Base-by-base conservation (phyloP, 1,140 invertebrate species). In the Cherax quadricarinatus region DNA sequence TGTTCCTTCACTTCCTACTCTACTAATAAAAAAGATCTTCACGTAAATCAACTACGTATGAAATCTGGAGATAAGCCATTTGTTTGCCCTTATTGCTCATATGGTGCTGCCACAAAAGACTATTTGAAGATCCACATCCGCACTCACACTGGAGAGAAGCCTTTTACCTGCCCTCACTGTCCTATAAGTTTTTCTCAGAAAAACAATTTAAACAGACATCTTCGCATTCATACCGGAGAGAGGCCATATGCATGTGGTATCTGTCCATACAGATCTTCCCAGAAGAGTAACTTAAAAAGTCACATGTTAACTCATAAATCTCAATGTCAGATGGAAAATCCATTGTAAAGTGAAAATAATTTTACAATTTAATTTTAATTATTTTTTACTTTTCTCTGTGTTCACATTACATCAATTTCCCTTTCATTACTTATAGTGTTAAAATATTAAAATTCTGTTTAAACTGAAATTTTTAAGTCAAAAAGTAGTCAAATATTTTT, bases 131-230 rank as follows among this genome's bases (percentile, higher is more conserved):
- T 60, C 14, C 88, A 89, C 51, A n/a, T 82, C 24, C 57, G 88
- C 14, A 73, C 57, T n/a, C 88, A 89, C 21, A 89, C 88, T 30
- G 88, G 88, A 30, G 88, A 89, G 70, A 89, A 89, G 49, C 88
- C 88, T 1, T 89, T 62, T 30, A 30, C 66, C n/a, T 89, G 88
- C 66, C 49, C 48, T 10, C 21, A 51, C 18, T 89, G 88, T 51
- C 49, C 80, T 18, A 75, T 62, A n/a, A 60, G 88, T n/a, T 51
- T 78, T 14, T 82, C 88, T 49, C 81, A 89, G 70, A 75, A 75
- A 75, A 75, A 75, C 24, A 75, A 75, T 30, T 12, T 75, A 30
- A 75, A 75, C 24, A 75, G 70, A 30, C 70, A 75, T 75, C n/a
- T 75, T 75, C 70, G 70, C n/a, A 75, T 75, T 75, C 70, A 75